Evolutionary conservation across 2,888 invertebrate genomes (phyloP).

Genomic region (Agriopis marginaria): DNA sequence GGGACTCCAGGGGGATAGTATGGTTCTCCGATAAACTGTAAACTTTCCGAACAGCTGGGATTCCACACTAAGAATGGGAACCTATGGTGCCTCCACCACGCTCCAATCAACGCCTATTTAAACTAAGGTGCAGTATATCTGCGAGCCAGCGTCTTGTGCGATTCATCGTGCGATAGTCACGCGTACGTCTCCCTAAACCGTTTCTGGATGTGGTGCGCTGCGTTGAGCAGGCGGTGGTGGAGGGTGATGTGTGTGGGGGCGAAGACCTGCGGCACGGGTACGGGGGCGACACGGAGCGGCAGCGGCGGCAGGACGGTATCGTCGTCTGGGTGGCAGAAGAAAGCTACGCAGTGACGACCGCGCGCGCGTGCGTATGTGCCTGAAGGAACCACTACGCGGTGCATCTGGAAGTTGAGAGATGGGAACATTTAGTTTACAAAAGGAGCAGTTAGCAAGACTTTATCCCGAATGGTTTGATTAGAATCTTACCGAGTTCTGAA

Average conservation of each 20-base stretch:
- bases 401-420: constrained; percentile 77
- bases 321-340: constrained; percentile 91
- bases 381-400: constrained; percentile 90
- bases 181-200: constrained; percentile 90
- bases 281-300: constrained; percentile 73
- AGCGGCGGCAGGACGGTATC: constrained; percentile 82
- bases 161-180: constrained; percentile 68
- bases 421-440: not conserved
- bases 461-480: no score
- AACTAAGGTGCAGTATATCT: constrained; percentile 45
- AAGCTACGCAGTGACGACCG: constrained; percentile 91
- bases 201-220: constrained; percentile 90
- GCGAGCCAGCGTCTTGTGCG: constrained; percentile 54
- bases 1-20: no score
- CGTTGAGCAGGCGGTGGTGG: constrained; percentile 88
- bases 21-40: no score
- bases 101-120: not conserved
- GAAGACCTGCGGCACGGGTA: constrained; percentile 73
- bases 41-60: no score
- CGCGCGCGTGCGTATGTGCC: constrained; percentile 87
- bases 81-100: not conserved
- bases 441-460: not conserved
- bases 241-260: constrained; percentile 76
- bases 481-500: no score
- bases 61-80: no score